phyloP scores from a whole-genome alignment of 2,113 vertebrate genomes.

The Aegypius monachus region DNA sequence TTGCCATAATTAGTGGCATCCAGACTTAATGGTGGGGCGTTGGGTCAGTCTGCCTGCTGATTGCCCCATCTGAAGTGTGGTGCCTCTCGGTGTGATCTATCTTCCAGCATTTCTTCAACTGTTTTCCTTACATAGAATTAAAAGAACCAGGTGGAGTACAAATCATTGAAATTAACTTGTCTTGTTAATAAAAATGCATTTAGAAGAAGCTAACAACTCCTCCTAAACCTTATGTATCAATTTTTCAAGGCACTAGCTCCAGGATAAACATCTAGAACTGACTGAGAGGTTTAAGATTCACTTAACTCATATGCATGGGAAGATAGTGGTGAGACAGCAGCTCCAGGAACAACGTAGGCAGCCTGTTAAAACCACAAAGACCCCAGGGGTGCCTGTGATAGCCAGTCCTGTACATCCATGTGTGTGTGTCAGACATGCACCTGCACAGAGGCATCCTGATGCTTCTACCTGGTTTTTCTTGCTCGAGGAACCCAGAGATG shows the following conservation, averaged over 20 bases:
- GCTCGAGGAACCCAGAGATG: background rate
- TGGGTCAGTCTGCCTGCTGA: background rate
- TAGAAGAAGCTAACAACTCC: background rate
- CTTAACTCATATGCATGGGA: fast-evolving
- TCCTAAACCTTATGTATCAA: background rate
- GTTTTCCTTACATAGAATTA: background rate
- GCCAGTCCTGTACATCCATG: background rate
- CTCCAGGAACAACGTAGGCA: background rate
- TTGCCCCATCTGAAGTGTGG: background rate
- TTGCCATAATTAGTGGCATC: background rate
- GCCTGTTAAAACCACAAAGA: background rate
- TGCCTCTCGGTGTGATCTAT: background rate
- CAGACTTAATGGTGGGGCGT: background rate
- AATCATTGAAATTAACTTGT: background rate
- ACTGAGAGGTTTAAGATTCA: background rate
- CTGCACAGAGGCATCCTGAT: background rate
- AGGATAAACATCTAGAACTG: background rate
- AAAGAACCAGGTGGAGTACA: background rate
- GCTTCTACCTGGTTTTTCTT: background rate
- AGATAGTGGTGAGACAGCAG: background rate
- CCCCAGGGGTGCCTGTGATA: background rate
- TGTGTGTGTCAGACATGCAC: background rate
- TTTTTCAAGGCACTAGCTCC: background rate
- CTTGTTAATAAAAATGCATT: background rate
- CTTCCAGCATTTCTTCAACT: background rate